A percentile compares a stretch with the other conserved stretches of the same genome.
Conservation (phyloP, 2,797 vertebrate genomes). For the Lateolabrax maculatus region DNA sequence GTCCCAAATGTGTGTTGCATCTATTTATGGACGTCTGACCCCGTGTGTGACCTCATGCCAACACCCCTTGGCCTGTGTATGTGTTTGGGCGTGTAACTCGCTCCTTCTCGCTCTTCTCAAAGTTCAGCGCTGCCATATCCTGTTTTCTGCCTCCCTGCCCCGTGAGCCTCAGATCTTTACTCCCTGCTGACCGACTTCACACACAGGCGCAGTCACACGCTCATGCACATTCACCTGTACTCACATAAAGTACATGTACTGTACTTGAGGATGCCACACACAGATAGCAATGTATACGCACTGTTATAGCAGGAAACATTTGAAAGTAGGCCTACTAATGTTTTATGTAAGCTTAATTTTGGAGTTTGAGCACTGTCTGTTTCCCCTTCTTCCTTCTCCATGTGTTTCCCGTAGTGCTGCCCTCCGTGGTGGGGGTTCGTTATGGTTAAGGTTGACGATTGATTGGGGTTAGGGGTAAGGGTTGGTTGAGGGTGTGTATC, state of each 20-base stretch:
- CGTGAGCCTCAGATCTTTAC: constrained; percentile 28
- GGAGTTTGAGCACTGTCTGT: background rate
- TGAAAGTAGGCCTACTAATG: too few species aligned
- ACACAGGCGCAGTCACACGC: background rate
- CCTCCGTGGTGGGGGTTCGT: background rate
- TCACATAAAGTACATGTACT: background rate
- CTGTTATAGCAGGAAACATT: too few species aligned
- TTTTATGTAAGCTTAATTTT: background rate
- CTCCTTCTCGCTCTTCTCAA: constrained; percentile 27
- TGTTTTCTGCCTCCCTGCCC: constrained; percentile 43
- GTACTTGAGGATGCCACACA: background rate
- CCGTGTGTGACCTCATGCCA: constrained; percentile 39
- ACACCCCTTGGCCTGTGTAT: constrained; percentile 19
- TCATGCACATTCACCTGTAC: background rate
- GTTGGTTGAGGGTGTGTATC: background rate
- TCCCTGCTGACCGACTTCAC: constrained; percentile 28
- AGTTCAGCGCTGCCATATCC: constrained; percentile 28
- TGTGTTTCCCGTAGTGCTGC: background rate
- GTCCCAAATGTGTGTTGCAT: constrained; percentile 42
- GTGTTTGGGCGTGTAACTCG: constrained; percentile 33
- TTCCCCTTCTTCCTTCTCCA: background rate
- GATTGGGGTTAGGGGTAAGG: constrained; percentile 2
- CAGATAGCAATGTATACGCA: background rate
- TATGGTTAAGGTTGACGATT: constrained; percentile 2
- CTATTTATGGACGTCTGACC: constrained; percentile 70